A percentile compares a stretch with the other conserved stretches of the same genome.
Evolutionary conservation across 2,113 vertebrate species (phyloP).

Genomic region (Nematolebias whitei): DNA sequence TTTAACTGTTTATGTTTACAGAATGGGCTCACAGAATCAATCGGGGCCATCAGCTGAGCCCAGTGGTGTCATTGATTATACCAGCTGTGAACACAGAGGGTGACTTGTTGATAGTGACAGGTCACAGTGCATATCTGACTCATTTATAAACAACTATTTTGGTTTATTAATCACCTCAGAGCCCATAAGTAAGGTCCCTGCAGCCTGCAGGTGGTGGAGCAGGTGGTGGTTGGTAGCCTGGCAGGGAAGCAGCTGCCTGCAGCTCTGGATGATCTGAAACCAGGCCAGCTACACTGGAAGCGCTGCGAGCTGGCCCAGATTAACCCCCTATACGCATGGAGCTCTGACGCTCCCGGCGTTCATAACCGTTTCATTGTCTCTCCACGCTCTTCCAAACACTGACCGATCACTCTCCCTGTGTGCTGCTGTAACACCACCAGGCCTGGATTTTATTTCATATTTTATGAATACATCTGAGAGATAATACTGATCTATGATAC

Average conservation of each 20-base stretch:
- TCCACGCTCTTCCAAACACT: too few species aligned
- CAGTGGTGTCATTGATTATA: not conserved
- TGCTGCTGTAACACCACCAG: not conserved
- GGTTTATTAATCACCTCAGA: constrained; percentile 37
- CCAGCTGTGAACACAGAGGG: constrained; percentile 24
- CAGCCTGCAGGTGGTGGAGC: constrained; percentile 59
- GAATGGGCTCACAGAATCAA: not conserved
- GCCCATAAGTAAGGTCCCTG: constrained; percentile 32
- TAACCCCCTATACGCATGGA: constrained; percentile 11
- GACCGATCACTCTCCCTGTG: not conserved
- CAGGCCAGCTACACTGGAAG: constrained; percentile 37
- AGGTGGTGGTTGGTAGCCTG: constrained; percentile 53
- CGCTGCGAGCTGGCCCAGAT: constrained; percentile 1
- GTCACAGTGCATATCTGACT: constrained; percentile 43
- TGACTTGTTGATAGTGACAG: constrained; percentile 27
- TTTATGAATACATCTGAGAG: not conserved
- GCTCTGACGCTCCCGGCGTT: not conserved
- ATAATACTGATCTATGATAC: not conserved
- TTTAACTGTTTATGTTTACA: not conserved
- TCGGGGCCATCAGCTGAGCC: not conserved
- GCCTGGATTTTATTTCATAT: not conserved
- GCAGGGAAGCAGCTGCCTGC: constrained; percentile 45
- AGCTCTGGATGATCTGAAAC: constrained; percentile 34
- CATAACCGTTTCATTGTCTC: not conserved
- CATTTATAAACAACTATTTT: constrained; percentile 45